A percentile compares a stretch with the other conserved stretches of the same genome.
These are phyloP conservation scores for Dendroctonus ponderosae DNA, from an alignment of 1,140 invertebrate genomes.

Conservation along the genomic window DNA sequence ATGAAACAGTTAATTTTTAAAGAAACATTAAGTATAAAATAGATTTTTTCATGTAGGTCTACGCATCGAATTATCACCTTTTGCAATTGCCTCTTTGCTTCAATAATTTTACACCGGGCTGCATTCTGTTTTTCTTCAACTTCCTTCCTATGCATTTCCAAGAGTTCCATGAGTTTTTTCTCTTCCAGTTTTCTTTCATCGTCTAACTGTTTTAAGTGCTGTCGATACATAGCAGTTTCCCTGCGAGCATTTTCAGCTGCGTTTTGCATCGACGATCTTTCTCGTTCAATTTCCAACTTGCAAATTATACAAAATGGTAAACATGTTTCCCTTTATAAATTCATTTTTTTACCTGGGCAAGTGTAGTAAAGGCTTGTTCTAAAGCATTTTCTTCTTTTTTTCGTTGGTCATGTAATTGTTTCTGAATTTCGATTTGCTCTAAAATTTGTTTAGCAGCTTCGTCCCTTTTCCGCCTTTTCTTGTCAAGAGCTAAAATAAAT, in stretches of 20 bases:
- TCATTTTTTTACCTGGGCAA: constrained; percentile 31
- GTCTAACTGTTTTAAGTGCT: constrained; percentile 43
- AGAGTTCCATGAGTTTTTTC: constrained; percentile 32
- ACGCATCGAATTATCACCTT: too few species aligned
- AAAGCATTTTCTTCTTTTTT: constrained; percentile 43
- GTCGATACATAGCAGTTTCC: constrained; percentile 42
- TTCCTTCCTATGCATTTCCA: constrained; percentile 37
- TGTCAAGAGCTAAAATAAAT: constrained; percentile 31
- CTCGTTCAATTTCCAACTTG: constrained; percentile 41
- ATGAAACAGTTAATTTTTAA: constrained; percentile 2
- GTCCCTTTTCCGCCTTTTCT: constrained; percentile 36
- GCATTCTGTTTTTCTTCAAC: constrained; percentile 43
- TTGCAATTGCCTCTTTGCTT: constrained; percentile 41
- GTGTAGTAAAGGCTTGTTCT: constrained; percentile 37
- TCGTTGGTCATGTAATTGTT: constrained; percentile 38
- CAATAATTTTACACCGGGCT: constrained; percentile 39
- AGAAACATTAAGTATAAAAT: neutral
- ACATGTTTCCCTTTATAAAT: too few species aligned
- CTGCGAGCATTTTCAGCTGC: constrained; percentile 29
- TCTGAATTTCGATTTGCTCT: constrained; percentile 41
- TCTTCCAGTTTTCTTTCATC: constrained; percentile 42
- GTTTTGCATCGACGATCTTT: constrained; percentile 37
- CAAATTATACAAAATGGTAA: neutral
- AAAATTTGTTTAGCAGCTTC: constrained; percentile 39
- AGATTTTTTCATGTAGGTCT: too few species aligned